Base-by-base conservation (phyloP, 1,140 invertebrate species). In the Gryllus bimaculatus region DNA sequence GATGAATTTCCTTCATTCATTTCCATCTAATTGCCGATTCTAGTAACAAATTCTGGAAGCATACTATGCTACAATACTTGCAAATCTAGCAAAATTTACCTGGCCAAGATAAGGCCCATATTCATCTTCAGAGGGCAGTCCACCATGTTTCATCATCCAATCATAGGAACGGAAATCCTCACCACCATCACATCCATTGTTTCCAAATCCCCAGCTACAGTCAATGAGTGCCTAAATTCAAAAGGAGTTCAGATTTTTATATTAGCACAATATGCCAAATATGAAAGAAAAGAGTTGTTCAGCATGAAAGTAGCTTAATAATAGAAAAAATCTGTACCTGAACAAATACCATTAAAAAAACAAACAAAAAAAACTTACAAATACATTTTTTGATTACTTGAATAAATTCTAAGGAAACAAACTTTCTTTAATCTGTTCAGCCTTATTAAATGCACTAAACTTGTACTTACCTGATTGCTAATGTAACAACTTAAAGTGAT, bases 171-270 rank as follows among this genome's bases (percentile, higher is more conserved):
- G 88, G 85, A 95, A 98, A 86, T 96, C 94, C 88, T 98, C 95
- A 76, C 97, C 97, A 39, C 97, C 97, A 87, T 98, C 96, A 86
- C 97, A 98, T 7, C 95, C 97, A 87, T 98, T 98, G 86, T 98
- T 98, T 21, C 96, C 95, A 85, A 90, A 94, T 83, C 93, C 94
- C 96, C 96, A 98, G n/a, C 94, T 96, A 86, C 97, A 99, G 87
- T 98, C 97, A 80, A 99, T 92, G 74, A 99, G 87, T 75, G 96
- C 94, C 89, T 94, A 84, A 12, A 83, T 81, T 39, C 26, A 39
- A 39, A 39, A 39, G 5, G 26, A 39, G 26, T 39, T n/a, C n/a
- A 39, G 26, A 2, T 39, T 39, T 39, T 39, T 39, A 39, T 39
- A 39, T 39, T 39, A 39, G 26, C 26, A 39, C 26, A 39, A 39